phyloP scores from a whole-genome alignment of 2,797 vertebrate genomes.

The Lacerta bilineata region DNA sequence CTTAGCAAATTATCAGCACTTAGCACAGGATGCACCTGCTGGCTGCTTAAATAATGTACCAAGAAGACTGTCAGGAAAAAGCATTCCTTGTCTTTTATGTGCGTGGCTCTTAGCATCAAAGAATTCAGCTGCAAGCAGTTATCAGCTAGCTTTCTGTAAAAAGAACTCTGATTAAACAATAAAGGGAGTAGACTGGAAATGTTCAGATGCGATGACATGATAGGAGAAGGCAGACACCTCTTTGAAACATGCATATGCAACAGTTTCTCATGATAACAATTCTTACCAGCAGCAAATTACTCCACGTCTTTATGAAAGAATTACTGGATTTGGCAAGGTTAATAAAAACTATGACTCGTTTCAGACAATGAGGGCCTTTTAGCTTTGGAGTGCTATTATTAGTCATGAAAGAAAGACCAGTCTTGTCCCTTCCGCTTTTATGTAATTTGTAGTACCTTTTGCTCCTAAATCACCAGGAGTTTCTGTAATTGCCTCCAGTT shows the following conservation, averaged over 20 bases:
- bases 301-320: conserved; percentile 42
- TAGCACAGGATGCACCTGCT: conserved; percentile 15
- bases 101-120: neutral
- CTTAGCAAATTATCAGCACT: neutral
- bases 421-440: conserved; percentile 47
- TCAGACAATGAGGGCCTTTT: conserved; percentile 54
- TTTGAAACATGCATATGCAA: conserved; percentile 37
- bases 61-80: conserved; percentile 3
- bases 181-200: conserved; percentile 19
- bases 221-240: conserved; percentile 45
- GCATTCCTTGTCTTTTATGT: neutral
- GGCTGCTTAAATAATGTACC: conserved; percentile 1
- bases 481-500: conserved; percentile 34
- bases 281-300: conserved; percentile 52
- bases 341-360: conserved; percentile 48
- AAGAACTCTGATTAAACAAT: neutral
- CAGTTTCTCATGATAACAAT: conserved; percentile 36
- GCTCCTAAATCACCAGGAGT: conserved; percentile 27
- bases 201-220: conserved; percentile 20
- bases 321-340: conserved; percentile 49
- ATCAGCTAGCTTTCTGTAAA: neutral
- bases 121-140: neutral
- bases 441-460: conserved; percentile 31
- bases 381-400: conserved; percentile 45
- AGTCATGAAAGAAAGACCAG: conserved; percentile 54